Evolutionary conservation across 2,797 vertebrate genomes (phyloP).

Genomic region (Clangula hyemalis): DNA sequence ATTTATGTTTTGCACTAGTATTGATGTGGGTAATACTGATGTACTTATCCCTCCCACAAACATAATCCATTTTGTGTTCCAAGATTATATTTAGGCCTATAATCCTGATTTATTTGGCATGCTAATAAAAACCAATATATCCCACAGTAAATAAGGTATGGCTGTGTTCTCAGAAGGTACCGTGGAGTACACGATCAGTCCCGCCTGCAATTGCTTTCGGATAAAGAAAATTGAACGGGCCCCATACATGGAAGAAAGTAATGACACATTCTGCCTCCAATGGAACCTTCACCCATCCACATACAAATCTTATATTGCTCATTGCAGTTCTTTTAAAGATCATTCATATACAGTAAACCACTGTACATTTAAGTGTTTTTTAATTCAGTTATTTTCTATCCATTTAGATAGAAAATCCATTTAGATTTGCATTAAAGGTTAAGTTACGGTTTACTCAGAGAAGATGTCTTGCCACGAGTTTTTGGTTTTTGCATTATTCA

Average conservation of each 20-base stretch:
- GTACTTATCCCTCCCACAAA: not conserved
- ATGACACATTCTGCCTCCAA: not conserved
- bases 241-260: not conserved
- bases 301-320: not conserved
- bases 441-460: not conserved
- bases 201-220: not conserved
- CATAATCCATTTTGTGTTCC: not conserved
- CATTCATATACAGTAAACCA: not conserved
- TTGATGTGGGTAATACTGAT: not conserved
- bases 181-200: rapidly evolving
- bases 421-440: not conserved
- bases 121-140: not conserved
- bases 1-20: not conserved
- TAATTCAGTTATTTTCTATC: not conserved
- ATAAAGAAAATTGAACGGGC: not conserved
- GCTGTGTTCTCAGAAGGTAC: not conserved
- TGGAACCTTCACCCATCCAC: not conserved
- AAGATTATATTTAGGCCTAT: not conserved
- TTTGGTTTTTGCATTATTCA: not conserved
- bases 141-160: not conserved
- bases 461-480: not conserved
- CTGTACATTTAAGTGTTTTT: not conserved
- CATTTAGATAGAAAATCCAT: not conserved
- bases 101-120: not conserved
- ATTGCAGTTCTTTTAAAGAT: not conserved